Evolutionary conservation across 2,888 invertebrate species (phyloP).

Genomic region (Nymphalis polychloros): DNA sequence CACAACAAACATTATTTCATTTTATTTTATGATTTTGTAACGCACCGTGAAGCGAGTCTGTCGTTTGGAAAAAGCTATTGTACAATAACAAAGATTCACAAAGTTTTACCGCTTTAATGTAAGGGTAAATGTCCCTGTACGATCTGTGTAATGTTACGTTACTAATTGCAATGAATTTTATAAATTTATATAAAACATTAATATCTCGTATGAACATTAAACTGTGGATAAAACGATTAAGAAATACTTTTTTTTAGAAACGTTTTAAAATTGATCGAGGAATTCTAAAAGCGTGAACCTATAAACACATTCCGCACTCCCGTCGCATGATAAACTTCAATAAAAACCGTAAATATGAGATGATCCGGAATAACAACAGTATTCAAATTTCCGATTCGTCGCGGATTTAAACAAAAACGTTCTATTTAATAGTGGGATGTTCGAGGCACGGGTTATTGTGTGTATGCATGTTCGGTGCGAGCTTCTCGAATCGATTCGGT

Average conservation of each 20-base stretch:
- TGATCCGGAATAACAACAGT: slow-evolving; percentile 73
- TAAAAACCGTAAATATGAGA: slow-evolving; percentile 73
- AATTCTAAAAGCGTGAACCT: slow-evolving; percentile 64
- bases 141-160: slow-evolving; percentile 51
- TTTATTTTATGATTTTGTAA: slow-evolving; percentile 76
- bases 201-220: neutral
- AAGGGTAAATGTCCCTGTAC: slow-evolving; percentile 49
- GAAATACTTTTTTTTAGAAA: slow-evolving; percentile 9
- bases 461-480: slow-evolving; percentile 45
- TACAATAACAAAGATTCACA: slow-evolving; percentile 61
- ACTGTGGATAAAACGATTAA: slow-evolving; percentile 10
- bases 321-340: slow-evolving; percentile 71
- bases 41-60: slow-evolving; percentile 67
- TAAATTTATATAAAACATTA: slow-evolving; percentile 13
- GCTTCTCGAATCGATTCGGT: slow-evolving; percentile 72
- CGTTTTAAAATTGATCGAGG: slow-evolving; percentile 55
- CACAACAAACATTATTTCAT: slow-evolving; percentile 79
- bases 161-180: slow-evolving; percentile 47
- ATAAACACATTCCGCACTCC: slow-evolving; percentile 72
- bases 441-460: slow-evolving; percentile 61
- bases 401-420: slow-evolving; percentile 80
- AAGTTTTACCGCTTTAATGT: slow-evolving; percentile 47
- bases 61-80: slow-evolving; percentile 66
- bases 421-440: slow-evolving; percentile 76
- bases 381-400: slow-evolving; percentile 77